Base-by-base conservation (phyloP, 2,113 vertebrate genomes). In the Pandion haliaetus region DNA sequence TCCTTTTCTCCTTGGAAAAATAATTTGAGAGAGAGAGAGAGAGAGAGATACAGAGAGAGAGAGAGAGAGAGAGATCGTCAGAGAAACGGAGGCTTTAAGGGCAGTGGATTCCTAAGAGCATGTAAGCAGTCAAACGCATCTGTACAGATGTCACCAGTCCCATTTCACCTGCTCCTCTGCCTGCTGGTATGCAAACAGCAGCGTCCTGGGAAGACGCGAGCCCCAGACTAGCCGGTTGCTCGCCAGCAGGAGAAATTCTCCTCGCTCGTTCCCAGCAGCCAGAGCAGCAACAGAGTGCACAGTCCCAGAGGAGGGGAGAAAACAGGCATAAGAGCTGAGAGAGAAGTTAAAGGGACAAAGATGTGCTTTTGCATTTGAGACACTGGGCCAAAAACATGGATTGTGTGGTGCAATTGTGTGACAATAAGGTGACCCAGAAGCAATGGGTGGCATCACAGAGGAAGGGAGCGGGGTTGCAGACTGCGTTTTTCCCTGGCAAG, bases 1-100 rank as follows among this genome's bases (percentile, higher is more conserved):
- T 99, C 95, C 99, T 98, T 98, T 99, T 99, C 98, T 99, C 99
- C 99, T 99, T 98, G 55, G 96, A 96, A 97, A 98, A 96, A 98
- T 90, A 88, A 94, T 93, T 94, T 88, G 92, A 88, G 79, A 80
- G 74, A 97, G 85, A 97, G 86, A 96, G 91, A 73, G 90, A 91
- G 92, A 98, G 87, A 93, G 12, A 95, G 86, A 96, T 94, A n/a
- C n/a, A n/a, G n/a, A n/a, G n/a, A n/a, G n/a, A n/a, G n/a, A n/a
- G n/a, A 72, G 93, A 88, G 86, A 98, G 69, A 98, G 87, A 93
- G 12, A 95, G 86, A 96, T 94, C 12, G 23, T 97, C 96, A 98
- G 93, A 94, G 78, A 96, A 97, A 95, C 55, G 54, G 86, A 96
- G 87, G 96, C 80, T 97, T 91, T 95, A 94, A 93, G 91, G 66